phyloP scores from a whole-genome alignment of 2,113 vertebrate genomes.

The Nanorana parkeri region DNA sequence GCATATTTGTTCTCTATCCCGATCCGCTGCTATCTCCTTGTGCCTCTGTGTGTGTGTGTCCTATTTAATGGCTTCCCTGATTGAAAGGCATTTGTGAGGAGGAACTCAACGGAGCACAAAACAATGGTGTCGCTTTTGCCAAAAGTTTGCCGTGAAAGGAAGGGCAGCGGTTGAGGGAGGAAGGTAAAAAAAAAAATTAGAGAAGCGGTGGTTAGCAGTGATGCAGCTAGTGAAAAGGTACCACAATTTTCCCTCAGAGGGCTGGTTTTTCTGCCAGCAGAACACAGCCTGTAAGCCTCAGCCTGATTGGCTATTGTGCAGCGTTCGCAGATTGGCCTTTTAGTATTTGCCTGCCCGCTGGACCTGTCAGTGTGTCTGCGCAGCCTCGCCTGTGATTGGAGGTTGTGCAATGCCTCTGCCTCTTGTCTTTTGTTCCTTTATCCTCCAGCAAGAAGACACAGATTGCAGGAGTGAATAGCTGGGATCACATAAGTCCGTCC shows the following conservation, averaged over 20 bases:
- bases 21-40: constrained; percentile 63
- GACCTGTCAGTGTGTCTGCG: constrained; percentile 1
- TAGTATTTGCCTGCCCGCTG: constrained; percentile 3
- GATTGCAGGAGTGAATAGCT: constrained; percentile 5
- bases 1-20: constrained; percentile 81
- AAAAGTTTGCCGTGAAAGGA: constrained; percentile 80
- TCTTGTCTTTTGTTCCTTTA: neutral
- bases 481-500: neutral
- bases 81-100: constrained; percentile 65
- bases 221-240: constrained; percentile 53
- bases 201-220: constrained; percentile 73
- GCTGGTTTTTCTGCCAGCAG: constrained; percentile 46
- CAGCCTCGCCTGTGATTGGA: constrained; percentile 7
- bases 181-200: constrained; percentile 62
- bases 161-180: constrained; percentile 58
- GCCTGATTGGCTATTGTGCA: constrained; percentile 27
- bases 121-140: constrained; percentile 69
- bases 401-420: neutral
- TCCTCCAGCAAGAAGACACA: constrained; percentile 36
- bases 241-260: constrained; percentile 46
- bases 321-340: constrained; percentile 18
- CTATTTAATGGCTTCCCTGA: constrained; percentile 65
- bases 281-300: constrained; percentile 7
- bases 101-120: constrained; percentile 64
- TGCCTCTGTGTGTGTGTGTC: constrained; percentile 58